These are phyloP conservation scores for Meteorus sp. DNA, from an alignment of 1,140 invertebrate species.

Conservation along the genomic window DNA sequence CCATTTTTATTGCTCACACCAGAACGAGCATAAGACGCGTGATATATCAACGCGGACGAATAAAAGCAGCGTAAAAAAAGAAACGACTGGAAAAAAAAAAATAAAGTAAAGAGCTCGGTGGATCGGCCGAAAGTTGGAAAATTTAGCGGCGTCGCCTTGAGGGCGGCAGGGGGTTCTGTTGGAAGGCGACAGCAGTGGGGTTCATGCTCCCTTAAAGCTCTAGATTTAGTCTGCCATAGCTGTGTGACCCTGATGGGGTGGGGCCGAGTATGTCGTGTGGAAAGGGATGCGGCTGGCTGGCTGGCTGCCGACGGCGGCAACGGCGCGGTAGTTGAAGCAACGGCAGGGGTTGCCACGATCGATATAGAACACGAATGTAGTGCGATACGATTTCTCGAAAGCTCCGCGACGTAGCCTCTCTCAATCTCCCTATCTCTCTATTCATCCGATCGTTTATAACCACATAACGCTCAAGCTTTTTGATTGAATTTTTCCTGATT, in stretches of 20 bases:
- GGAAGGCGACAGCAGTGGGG: background rate
- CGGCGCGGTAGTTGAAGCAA: no score
- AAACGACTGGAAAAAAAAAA: conserved; percentile 3
- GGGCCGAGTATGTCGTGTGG: conserved; percentile 18
- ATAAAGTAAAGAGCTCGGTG: conserved; percentile 4
- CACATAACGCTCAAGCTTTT: background rate
- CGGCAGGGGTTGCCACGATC: conserved; percentile 18
- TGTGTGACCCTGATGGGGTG: conserved; percentile 23
- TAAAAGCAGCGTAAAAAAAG: background rate
- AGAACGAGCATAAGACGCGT: conserved; percentile 21
- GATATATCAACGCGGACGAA: conserved; percentile 20
- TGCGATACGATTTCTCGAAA: conserved; percentile 11
- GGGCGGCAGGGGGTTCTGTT: background rate
- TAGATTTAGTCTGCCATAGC: conserved; percentile 29
- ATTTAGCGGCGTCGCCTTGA: conserved; percentile 21
- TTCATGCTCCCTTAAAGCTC: conserved; percentile 27
- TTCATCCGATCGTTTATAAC: background rate
- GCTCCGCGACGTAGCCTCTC: no score
- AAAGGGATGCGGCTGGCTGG: conserved; percentile 12
- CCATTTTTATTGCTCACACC: conserved; percentile 20
- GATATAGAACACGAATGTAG: conserved; percentile 26
- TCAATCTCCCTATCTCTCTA: background rate
- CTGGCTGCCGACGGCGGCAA: conserved; percentile 15
- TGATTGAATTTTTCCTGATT: no score
- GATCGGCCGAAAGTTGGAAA: conserved; percentile 30